These are phyloP conservation scores for Ochropleura plecta DNA, from an alignment of 2,888 invertebrate species.

Conservation along the genomic window DNA sequence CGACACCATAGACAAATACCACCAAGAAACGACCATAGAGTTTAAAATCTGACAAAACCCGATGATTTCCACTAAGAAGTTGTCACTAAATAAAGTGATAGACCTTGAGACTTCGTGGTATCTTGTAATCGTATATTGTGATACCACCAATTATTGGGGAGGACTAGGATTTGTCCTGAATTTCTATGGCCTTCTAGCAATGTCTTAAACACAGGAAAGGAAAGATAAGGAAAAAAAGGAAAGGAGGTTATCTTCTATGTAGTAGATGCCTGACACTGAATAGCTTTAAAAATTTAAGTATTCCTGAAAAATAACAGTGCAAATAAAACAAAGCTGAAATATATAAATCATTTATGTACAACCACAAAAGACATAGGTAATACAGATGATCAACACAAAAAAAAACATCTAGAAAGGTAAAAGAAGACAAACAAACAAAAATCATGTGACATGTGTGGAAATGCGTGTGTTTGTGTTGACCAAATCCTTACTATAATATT, in stretches of 20 bases:
- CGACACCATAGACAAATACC: conserved; percentile 61
- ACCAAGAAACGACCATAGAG: conserved; percentile 48
- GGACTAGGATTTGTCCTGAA: conserved; percentile 33
- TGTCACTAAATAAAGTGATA: conserved; percentile 77
- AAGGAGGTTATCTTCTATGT: no score
- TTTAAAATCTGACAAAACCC: conserved; percentile 51
- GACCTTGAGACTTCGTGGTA: conserved; percentile 51
- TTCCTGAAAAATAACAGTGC: not conserved
- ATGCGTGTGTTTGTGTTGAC: no score
- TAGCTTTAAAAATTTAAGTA: not conserved
- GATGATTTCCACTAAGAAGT: conserved; percentile 57
- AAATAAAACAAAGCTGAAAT: not conserved
- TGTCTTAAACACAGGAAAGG: no score
- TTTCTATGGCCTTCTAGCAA: not conserved
- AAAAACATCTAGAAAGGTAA: no score
- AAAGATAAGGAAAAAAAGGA: no score
- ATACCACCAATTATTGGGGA: conserved; percentile 58
- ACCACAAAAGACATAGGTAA: no score
- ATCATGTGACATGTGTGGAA: no score
- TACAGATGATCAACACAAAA: no score
- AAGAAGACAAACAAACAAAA: no score
- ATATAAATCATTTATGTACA: no score
- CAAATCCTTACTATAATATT: no score
- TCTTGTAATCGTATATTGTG: conserved; percentile 81
- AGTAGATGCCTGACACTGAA: not conserved